phyloP scores from a whole-genome alignment of 2,888 invertebrate genomes.

The Drosophila anomelani region DNA sequence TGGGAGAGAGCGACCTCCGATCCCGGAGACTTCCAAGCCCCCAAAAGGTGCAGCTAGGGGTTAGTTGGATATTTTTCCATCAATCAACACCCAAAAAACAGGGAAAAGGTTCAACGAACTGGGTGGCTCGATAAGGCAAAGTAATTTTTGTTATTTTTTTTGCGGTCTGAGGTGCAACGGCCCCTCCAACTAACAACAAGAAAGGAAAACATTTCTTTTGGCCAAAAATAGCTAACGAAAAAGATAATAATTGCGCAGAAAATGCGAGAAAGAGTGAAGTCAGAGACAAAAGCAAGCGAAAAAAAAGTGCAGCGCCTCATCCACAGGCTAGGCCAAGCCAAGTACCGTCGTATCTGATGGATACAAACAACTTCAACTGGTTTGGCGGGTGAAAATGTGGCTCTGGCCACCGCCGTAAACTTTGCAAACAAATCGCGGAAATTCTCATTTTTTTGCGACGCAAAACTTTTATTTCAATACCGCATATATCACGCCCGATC shows the following conservation, averaged over 20 bases:
- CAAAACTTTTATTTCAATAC: conserved; percentile 52
- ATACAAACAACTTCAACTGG: conserved; percentile 39
- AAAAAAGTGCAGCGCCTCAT: conserved; percentile 27
- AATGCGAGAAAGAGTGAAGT: conserved; percentile 38
- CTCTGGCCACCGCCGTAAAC: neutral
- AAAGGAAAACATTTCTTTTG: conserved; percentile 38
- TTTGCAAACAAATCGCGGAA: conserved; percentile 56
- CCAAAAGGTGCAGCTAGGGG: neutral
- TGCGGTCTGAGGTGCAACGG: conserved; percentile 33
- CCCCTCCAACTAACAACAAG: conserved; percentile 38
- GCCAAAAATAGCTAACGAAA: conserved; percentile 37
- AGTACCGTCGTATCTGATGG: conserved; percentile 33
- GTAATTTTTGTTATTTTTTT: conserved; percentile 13
- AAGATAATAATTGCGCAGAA: conserved; percentile 37
- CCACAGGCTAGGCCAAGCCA: conserved; percentile 26
- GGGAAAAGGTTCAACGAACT: conserved; percentile 31
- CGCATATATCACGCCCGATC: conserved; percentile 43
- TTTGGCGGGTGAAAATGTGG: conserved; percentile 41
- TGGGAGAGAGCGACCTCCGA: conserved; percentile 19
- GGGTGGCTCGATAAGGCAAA: conserved; percentile 21
- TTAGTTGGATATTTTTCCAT: conserved; percentile 16
- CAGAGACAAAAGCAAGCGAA: conserved; percentile 20
- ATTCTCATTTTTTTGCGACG: conserved; percentile 63
- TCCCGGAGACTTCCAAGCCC: neutral
- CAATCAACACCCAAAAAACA: conserved; percentile 9